Evolutionary conservation across 2,888 invertebrate species (phyloP), one percentile per base, ranked within the genome.

Genomic region (Luffia ferchaultella): DNA sequence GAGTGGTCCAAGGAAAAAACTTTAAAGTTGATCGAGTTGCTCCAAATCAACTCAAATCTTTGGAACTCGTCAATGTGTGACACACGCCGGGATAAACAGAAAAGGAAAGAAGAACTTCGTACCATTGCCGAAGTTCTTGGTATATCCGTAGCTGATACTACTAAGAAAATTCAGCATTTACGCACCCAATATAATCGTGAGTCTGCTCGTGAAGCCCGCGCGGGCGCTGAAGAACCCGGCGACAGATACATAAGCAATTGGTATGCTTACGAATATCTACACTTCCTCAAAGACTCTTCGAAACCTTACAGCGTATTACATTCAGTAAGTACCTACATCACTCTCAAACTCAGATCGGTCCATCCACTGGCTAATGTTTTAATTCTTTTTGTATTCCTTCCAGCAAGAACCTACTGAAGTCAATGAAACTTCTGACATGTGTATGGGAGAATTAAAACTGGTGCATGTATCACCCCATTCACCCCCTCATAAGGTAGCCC

Each of bases 161-260:
- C 87, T 1, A 87, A 87, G 58, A 87, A 87, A 57, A 86, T 87
- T 49, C 88, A 88, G 55, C 88, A 88, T 52, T 67, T 87, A 42
- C 73, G 87, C 2, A 88, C 88, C 1, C 88, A 87, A 54, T 87
- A 88, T 57, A 88, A 88, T 58, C 77, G 88, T 3, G 88, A 88
- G 57, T 83, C 85, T 2, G 84, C 82, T 43, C 74, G 85, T 42
- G 87, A 87, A 73, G 73, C 80, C 15, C 73, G 86, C 19, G 85
- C 79, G 0, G 68, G 69, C 41, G 64, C 65, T 1, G 85, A 86
- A 50, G 85, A 84, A 2, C 86, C 87, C 7, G 78, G 78, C 52
- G 86, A 87, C 16, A 76, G 78, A 63, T 87, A 78, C 54, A 60
- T 80, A 19, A 82, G 82, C 58, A 82, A 79, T 58, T 83, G 83